These are phyloP conservation scores for Butastur rufipennis DNA, from an alignment of 2,113 vertebrate species.

Conservation along the genomic window DNA sequence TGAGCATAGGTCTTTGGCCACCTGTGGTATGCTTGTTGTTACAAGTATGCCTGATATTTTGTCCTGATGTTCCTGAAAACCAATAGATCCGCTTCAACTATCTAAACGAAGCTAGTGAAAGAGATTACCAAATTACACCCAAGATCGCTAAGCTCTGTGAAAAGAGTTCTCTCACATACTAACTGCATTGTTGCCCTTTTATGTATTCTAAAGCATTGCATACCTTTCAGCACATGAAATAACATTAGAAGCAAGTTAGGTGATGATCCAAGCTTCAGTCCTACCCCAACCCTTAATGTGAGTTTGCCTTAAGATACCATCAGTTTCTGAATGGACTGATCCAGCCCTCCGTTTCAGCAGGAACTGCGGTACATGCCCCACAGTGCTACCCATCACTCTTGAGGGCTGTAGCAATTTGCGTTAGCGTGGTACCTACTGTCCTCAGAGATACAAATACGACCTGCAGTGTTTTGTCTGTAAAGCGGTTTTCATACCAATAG, in stretches of 20 bases:
- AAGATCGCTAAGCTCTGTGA: background rate
- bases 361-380: background rate
- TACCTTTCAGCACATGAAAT: background rate
- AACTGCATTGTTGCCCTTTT: background rate
- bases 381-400: background rate
- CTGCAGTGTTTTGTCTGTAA: background rate
- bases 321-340: background rate
- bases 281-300: background rate
- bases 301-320: background rate
- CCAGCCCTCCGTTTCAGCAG: background rate
- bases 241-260: background rate
- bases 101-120: background rate
- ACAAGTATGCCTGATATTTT: background rate
- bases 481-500: background rate
- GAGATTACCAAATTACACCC: background rate
- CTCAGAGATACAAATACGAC: fast-evolving
- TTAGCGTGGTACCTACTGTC: background rate
- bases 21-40: background rate
- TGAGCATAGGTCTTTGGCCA: background rate
- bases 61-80: background rate
- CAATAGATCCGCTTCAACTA: background rate
- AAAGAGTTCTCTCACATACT: background rate
- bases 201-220: fast-evolving
- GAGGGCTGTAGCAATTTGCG: background rate
- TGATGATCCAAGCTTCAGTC: background rate